Evolutionary conservation across 2,888 invertebrate genomes (phyloP), one percentile per base, ranked within the genome.

Genomic region (Protophormia terraenovae): DNA sequence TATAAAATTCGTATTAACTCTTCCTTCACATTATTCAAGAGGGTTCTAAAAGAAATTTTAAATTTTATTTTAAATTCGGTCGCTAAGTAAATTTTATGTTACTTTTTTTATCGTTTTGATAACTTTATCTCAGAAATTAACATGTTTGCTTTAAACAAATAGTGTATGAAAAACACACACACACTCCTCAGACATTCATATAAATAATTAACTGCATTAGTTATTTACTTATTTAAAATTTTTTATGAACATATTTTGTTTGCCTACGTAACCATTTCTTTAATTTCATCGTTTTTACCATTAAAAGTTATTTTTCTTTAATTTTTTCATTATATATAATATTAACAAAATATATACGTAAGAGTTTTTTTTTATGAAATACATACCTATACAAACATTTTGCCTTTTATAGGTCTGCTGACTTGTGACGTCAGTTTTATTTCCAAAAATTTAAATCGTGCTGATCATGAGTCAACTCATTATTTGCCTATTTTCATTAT

Each of bases 391-490:
- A n/a, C n/a, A n/a, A n/a, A n/a, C n/a, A n/a, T 22, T 22, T 41
- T n/a, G 14, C 35, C 16, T 35, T 69, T 60, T 38, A n/a, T 16
- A 58, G 53, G 67, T 81, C 73, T 75, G 81, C 78, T 72, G 73
- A 83, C 58, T 62, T 53, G 19, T 76, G 69, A 72, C 69, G 67
- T 80, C 58, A 71, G 67, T 71, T 64, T 24, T 45, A 12, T 60
- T 78, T 55, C 29, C 58, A 69, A 77, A 77, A n/a, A 19, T 47
- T 69, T 19, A 47, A 50, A 38, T n/a, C 41, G 38, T 38, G 6
- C 12, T 38, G 53, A 24, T 78, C 71, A 55, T 66, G 66, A 55
- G 53, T 76, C 38, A 76, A 76, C 41, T 16, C 2, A 38, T 16
- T 22, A 47, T 27, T 35, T 22, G 24, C 22, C n/a, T 10, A 45